These are phyloP conservation scores for Cochlearius cochlearius DNA, from an alignment of 2,113 vertebrate species.

Conservation along the genomic window DNA sequence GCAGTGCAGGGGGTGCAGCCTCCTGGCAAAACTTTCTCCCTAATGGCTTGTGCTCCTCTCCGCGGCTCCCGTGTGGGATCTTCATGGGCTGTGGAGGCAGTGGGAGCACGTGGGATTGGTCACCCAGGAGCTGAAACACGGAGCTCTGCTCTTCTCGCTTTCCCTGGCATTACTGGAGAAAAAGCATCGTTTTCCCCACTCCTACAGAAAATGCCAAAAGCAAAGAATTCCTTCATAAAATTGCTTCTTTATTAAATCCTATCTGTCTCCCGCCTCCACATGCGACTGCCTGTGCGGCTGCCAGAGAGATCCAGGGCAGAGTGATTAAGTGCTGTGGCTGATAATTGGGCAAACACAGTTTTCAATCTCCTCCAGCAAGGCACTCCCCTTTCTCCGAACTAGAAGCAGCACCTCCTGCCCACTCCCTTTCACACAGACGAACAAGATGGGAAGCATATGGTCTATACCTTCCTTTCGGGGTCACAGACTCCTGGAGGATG, in stretches of 20 bases:
- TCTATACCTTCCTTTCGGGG: neutral
- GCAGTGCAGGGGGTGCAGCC: neutral
- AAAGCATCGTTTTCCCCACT: neutral
- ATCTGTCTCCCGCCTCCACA: constrained; percentile 15
- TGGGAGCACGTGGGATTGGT: accelerated
- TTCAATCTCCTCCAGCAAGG: neutral
- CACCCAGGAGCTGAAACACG: neutral
- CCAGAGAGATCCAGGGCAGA: constrained; percentile 3
- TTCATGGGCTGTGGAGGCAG: neutral
- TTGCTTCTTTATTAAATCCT: constrained; percentile 47
- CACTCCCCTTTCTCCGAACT: neutral
- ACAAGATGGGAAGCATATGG: neutral
- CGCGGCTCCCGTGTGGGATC: neutral
- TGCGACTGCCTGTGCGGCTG: neutral
- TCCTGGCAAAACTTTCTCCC: neutral
- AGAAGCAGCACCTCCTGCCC: neutral
- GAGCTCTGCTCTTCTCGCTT: neutral
- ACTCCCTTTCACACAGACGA: neutral
- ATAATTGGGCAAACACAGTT: neutral
- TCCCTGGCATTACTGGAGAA: neutral
- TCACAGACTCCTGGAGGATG: neutral
- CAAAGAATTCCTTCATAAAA: constrained; percentile 32
- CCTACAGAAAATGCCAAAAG: constrained; percentile 37
- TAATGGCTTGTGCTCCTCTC: accelerated
- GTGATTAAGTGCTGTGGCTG: neutral